A percentile compares a stretch with the other conserved stretches of the same genome.
Evolutionary conservation across 2,888 invertebrate species (phyloP).

Genomic region (Amblyjoppa proteus): DNA sequence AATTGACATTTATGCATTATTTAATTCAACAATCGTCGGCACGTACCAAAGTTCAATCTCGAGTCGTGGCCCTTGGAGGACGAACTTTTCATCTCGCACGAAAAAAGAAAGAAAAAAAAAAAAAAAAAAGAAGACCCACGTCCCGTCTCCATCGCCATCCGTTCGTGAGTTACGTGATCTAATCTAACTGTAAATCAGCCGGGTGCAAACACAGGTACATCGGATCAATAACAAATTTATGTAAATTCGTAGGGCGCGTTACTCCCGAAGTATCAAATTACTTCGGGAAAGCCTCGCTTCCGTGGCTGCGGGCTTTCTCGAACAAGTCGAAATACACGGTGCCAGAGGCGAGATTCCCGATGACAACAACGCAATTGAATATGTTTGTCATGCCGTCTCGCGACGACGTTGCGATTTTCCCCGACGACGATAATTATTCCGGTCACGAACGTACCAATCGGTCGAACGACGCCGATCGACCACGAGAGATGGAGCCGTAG

Average conservation of each 20-base stretch:
- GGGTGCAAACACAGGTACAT: slow-evolving; percentile 4
- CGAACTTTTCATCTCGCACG: too few species aligned
- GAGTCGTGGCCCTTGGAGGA: too few species aligned
- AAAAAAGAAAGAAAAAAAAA: too few species aligned
- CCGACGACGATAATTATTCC: slow-evolving; percentile 62
- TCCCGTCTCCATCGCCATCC: background rate
- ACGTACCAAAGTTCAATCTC: too few species aligned
- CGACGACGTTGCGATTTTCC: slow-evolving; percentile 49
- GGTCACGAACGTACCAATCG: slow-evolving; percentile 62
- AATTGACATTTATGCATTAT: too few species aligned
- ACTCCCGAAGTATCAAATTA: slow-evolving; percentile 27
- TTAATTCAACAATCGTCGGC: too few species aligned
- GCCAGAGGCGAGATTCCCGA: slow-evolving; percentile 21
- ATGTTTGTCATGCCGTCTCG: slow-evolving; percentile 35
- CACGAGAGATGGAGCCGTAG: slow-evolving; percentile 8
- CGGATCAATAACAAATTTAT: slow-evolving; percentile 9
- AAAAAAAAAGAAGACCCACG: too few species aligned
- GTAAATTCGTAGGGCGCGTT: background rate
- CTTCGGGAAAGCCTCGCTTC: slow-evolving; percentile 12
- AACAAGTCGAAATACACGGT: slow-evolving; percentile 10
- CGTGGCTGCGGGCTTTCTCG: background rate
- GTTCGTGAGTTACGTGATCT: background rate
- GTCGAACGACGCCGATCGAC: slow-evolving; percentile 57
- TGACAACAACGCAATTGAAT: slow-evolving; percentile 37
- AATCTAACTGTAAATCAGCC: slow-evolving; percentile 16